Evolutionary conservation across 2,797 vertebrate genomes (phyloP).

Genomic region (Danionella dracula): DNA sequence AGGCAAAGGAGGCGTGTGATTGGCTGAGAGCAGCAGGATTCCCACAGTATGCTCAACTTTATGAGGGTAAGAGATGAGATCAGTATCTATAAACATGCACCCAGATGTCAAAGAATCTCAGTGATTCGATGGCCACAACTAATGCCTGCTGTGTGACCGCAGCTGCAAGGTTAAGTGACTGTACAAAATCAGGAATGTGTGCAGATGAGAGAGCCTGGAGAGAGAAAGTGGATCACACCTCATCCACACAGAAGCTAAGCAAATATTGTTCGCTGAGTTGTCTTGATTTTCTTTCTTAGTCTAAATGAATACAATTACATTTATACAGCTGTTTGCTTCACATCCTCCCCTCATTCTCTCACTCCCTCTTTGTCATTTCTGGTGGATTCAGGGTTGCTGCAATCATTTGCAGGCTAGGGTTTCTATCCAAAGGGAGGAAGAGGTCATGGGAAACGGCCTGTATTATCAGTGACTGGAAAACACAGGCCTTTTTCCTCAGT

Average conservation of each 20-base stretch:
- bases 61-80: slow-evolving; percentile 76
- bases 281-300: not conserved
- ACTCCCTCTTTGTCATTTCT: slow-evolving; percentile 18
- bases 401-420: slow-evolving; percentile 65
- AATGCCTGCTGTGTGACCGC: slow-evolving; percentile 3
- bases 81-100: slow-evolving; percentile 16
- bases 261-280: not conserved
- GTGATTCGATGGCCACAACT: not conserved
- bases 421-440: slow-evolving; percentile 63
- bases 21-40: slow-evolving; percentile 95
- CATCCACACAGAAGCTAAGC: not conserved
- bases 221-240: not conserved
- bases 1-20: slow-evolving; percentile 93
- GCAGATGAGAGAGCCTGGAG: not conserved
- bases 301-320: slow-evolving; percentile 14
- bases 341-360: slow-evolving; percentile 26
- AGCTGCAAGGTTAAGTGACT: slow-evolving; percentile 27
- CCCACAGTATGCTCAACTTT: slow-evolving; percentile 94
- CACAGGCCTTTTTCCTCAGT: slow-evolving; percentile 45
- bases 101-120: not conserved
- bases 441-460: slow-evolving; percentile 76
- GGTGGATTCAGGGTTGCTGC: slow-evolving; percentile 39
- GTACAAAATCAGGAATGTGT: slow-evolving; percentile 23
- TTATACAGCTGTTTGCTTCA: slow-evolving; percentile 47
- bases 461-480: slow-evolving; percentile 67